phyloP scores from a whole-genome alignment of 37 sponge, comb jelly and placozoan genomes.

The Oscarella lobularis region DNA sequence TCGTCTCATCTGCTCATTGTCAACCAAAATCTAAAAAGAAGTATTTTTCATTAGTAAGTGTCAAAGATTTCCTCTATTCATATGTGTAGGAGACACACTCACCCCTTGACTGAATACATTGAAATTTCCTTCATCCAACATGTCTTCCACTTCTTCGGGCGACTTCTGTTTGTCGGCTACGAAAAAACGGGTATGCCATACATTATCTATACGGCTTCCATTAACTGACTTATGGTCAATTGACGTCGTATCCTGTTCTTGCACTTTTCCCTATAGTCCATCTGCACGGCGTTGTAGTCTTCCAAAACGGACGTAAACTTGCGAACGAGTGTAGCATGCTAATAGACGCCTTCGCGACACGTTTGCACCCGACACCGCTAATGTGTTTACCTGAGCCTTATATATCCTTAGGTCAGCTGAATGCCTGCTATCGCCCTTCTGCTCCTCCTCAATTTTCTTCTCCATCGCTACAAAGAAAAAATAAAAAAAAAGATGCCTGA shows the following conservation, averaged over 20 bases:
- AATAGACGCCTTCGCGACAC: neutral
- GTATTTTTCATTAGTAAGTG: neutral
- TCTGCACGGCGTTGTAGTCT: neutral
- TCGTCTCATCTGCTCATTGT: neutral
- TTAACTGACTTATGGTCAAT: neutral
- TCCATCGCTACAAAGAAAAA: too few relatives aligned
- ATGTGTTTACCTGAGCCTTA: neutral
- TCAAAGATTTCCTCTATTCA: neutral
- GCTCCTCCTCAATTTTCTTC: neutral
- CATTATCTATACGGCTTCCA: too few relatives aligned
- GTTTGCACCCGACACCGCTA: neutral
- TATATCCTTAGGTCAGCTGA: neutral
- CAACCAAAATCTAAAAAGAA: neutral
- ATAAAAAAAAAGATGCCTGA: too few relatives aligned
- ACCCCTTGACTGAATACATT: neutral
- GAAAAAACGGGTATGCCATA: neutral
- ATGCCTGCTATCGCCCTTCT: neutral
- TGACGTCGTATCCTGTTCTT: neutral
- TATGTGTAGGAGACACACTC: neutral
- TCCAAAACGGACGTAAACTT: neutral
- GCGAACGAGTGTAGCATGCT: neutral
- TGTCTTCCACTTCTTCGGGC: neutral
- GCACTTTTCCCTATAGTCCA: neutral
- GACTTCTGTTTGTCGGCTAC: neutral
- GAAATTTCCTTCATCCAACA: neutral